A percentile compares a stretch with the other conserved stretches of the same genome.
phyloP scores from a whole-genome alignment of 2,113 vertebrate species.

The Sander vitreus region DNA sequence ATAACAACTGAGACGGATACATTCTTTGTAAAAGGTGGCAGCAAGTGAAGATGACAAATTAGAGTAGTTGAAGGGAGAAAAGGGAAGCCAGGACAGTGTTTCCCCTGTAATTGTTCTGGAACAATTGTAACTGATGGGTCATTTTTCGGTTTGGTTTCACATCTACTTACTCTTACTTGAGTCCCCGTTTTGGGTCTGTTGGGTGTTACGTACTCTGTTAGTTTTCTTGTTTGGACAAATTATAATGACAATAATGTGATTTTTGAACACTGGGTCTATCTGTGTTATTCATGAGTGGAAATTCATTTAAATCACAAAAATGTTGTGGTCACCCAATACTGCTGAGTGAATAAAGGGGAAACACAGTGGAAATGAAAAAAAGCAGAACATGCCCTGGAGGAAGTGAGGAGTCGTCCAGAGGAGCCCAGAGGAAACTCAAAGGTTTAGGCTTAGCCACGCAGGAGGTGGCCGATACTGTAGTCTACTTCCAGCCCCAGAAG shows the following conservation, averaged over 20 bases:
- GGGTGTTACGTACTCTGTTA: background rate
- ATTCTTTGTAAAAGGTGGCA: background rate
- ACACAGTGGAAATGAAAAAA: conserved; percentile 24
- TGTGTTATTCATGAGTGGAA: background rate
- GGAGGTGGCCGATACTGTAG: conserved; percentile 84
- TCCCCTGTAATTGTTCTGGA: conserved; percentile 9
- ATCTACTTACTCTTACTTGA: background rate
- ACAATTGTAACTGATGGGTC: background rate
- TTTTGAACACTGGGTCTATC: background rate
- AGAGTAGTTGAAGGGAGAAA: background rate
- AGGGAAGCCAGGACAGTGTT: conserved; percentile 33
- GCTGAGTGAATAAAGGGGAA: conserved; percentile 18
- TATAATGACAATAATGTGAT: background rate
- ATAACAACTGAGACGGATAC: conserved; percentile 3
- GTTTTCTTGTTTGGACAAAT: conserved; percentile 2
- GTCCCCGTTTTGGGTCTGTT: background rate
- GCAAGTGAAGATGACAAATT: conserved; percentile 16
- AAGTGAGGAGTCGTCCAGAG: conserved; percentile 12
- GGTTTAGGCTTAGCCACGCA: conserved; percentile 85
- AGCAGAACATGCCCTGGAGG: conserved; percentile 40
- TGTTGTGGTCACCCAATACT: background rate
- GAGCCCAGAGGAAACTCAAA: conserved; percentile 38
- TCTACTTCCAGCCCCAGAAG: conserved; percentile 93
- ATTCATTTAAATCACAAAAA: background rate
- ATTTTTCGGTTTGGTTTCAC: background rate